phyloP scores from a whole-genome alignment of 1,140 invertebrate species.

The Dryas iulia region DNA sequence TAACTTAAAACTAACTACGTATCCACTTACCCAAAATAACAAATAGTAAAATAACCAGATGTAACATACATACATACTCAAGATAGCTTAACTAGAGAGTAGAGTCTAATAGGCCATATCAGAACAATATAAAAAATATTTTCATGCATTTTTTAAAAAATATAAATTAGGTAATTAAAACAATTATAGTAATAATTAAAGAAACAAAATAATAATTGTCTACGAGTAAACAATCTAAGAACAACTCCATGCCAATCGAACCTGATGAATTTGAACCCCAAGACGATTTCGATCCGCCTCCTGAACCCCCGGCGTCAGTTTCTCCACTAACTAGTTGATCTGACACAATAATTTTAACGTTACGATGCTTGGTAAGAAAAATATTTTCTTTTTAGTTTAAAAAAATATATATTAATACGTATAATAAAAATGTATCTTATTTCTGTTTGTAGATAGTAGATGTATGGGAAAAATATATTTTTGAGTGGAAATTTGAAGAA shows the following conservation, averaged over 20 bases:
- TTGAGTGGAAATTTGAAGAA: no score
- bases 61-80: no score
- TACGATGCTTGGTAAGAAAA: no score
- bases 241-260: slow-evolving; percentile 58
- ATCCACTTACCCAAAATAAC: background rate
- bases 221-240: background rate
- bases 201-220: no score
- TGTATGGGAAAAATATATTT: no score
- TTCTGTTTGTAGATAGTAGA: no score
- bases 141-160: background rate
- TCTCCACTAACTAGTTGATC: slow-evolving; percentile 75
- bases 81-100: no score
- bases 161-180: background rate
- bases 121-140: background rate
- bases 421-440: no score
- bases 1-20: background rate
- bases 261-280: slow-evolving; percentile 69
- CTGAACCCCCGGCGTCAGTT: slow-evolving; percentile 52
- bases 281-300: slow-evolving; percentile 53
- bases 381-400: no score
- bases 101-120: no score
- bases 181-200: no score
- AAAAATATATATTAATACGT: no score
- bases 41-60: background rate
- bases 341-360: slow-evolving; percentile 37